phyloP scores from a whole-genome alignment of 2,797 vertebrate genomes.

The Malurus leucopterus region DNA sequence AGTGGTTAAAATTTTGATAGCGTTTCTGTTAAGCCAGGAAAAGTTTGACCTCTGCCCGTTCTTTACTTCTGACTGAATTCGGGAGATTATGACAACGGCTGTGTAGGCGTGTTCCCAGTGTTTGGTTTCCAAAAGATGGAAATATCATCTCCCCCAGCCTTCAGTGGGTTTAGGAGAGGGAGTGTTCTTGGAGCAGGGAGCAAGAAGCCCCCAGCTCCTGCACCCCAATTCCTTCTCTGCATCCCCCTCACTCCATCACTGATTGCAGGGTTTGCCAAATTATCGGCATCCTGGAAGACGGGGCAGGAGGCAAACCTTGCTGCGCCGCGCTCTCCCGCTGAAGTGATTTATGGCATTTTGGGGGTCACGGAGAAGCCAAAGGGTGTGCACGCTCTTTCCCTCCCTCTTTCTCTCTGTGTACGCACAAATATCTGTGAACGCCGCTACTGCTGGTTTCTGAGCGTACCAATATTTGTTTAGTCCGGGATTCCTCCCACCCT shows the following conservation, averaged over 20 bases:
- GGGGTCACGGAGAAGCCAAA: constrained; percentile 1
- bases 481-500: background rate
- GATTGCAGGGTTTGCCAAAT: background rate
- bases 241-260: background rate
- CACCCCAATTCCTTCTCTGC: background rate
- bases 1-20: constrained; percentile 48
- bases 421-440: background rate
- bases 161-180: background rate
- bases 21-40: constrained; percentile 7
- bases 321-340: background rate
- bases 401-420: background rate
- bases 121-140: constrained; percentile 63
- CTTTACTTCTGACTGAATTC: constrained; percentile 29
- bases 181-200: background rate
- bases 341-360: background rate
- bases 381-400: background rate
- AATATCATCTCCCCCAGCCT: constrained; percentile 41
- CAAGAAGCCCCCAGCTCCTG: background rate
- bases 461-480: background rate
- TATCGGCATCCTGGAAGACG: accelerated
- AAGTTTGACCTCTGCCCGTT: constrained; percentile 30
- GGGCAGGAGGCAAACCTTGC: background rate
- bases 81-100: constrained; percentile 60
- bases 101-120: constrained; percentile 50
- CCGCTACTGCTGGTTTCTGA: background rate